Evolutionary conservation across 1,140 invertebrate genomes (phyloP).

Genomic region (Sarcophaga peregrina): DNA sequence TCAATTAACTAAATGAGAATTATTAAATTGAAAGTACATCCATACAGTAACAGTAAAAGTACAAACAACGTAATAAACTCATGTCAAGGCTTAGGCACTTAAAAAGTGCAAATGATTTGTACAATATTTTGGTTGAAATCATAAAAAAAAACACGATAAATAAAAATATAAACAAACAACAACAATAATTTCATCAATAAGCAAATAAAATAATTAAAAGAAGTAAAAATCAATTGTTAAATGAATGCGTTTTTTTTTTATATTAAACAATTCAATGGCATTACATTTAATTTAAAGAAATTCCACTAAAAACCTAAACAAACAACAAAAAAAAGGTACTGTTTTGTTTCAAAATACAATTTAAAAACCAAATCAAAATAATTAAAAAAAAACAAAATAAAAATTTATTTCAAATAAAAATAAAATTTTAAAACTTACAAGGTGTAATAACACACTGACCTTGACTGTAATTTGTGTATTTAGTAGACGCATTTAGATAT

Average conservation of each 20-base stretch:
- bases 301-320: not conserved
- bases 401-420: not conserved
- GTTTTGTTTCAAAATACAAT: not conserved
- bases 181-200: not conserved
- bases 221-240: slow-evolving; percentile 1
- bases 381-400: not conserved
- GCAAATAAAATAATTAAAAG: not conserved
- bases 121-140: no score
- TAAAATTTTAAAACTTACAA: not conserved
- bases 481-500: no score
- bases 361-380: not conserved
- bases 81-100: slow-evolving; percentile 13
- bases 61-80: not conserved
- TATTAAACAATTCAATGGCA: not conserved
- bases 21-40: not conserved
- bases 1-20: not conserved
- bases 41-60: no score
- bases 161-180: not conserved
- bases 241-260: not conserved
- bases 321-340: not conserved
- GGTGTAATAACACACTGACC: not conserved
- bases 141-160: no score
- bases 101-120: not conserved
- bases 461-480: not conserved
- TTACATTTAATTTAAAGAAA: not conserved